Evolutionary conservation across 2,113 vertebrate species (phyloP).

Genomic region (Nycticorax nycticorax): DNA sequence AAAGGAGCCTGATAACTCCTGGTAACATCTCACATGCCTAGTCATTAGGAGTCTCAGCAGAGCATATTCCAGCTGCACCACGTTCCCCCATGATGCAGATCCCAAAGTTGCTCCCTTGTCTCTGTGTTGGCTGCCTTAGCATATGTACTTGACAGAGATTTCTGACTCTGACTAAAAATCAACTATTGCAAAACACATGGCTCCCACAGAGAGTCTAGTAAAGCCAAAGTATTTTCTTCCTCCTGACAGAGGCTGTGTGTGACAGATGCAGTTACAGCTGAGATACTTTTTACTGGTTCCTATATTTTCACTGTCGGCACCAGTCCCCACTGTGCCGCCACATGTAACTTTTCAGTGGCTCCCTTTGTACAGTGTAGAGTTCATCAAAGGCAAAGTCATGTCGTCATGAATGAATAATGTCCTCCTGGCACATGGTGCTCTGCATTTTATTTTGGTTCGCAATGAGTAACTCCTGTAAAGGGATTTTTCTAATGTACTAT

Average conservation of each 20-base stretch:
- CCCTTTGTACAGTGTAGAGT: not conserved
- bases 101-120: not conserved
- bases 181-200: not conserved
- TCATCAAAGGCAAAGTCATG: constrained; percentile 11
- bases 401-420: not conserved
- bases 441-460: constrained; percentile 6
- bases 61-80: not conserved
- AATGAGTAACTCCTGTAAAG: constrained; percentile 16
- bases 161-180: not conserved
- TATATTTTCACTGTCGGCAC: constrained; percentile 28
- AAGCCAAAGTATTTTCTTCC: not conserved
- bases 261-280: constrained; percentile 21
- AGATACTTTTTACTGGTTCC: constrained; percentile 8
- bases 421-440: not conserved
- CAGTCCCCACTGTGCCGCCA: not conserved
- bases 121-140: not conserved
- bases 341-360: constrained; percentile 17
- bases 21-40: not conserved
- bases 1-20: not conserved
- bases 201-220: not conserved
- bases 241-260: not conserved
- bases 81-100: not conserved
- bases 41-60: not conserved
- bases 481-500: not conserved
- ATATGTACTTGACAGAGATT: not conserved